Conservation (phyloP, 2,797 vertebrate species). For the Notamacropus eugenii region DNA sequence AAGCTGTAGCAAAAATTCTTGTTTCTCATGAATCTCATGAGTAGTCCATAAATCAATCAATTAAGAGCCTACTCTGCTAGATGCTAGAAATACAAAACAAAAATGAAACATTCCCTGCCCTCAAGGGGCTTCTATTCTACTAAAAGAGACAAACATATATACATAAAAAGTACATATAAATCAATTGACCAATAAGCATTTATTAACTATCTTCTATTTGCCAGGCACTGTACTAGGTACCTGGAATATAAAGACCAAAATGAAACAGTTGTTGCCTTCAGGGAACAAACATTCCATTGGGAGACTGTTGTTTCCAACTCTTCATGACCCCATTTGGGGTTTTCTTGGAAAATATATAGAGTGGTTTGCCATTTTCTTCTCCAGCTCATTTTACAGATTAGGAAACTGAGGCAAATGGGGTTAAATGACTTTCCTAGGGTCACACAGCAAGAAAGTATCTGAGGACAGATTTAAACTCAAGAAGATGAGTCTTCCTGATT, state of each 20-base stretch:
- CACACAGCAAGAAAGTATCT: neutral
- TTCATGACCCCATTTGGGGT: neutral
- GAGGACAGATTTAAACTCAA: neutral
- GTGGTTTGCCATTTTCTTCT: neutral
- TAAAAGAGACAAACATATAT: neutral
- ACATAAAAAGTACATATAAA: neutral
- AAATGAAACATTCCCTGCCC: neutral
- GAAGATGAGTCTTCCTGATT: neutral
- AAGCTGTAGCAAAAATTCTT: neutral
- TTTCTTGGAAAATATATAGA: neutral
- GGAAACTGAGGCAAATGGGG: neutral
- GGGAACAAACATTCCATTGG: neutral
- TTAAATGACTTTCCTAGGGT: neutral
- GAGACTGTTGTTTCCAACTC: neutral
- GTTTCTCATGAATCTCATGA: slow-evolving; percentile 18
- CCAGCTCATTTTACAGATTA: neutral
- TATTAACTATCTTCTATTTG: neutral
- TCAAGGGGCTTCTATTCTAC: neutral
- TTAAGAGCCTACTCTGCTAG: neutral
- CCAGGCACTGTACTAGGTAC: neutral
- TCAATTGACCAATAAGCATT: neutral
- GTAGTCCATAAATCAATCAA: neutral
- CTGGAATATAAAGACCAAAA: neutral
- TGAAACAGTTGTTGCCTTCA: neutral
- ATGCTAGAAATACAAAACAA: neutral